These are phyloP conservation scores for Holacanthella duospinosa DNA, from an alignment of 2,888 invertebrate species.

Conservation along the genomic window DNA sequence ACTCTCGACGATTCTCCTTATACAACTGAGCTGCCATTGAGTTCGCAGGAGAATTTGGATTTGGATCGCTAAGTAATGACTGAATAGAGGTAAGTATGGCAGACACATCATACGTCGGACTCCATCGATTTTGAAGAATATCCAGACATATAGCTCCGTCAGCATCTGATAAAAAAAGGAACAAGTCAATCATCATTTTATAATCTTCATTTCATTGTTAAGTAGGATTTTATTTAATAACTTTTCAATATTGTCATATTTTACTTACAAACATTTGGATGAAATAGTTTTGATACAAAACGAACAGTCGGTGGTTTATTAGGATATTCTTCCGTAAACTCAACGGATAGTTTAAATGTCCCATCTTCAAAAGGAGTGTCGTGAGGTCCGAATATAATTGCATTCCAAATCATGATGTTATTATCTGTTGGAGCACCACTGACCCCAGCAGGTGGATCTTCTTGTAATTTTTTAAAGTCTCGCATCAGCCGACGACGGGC, in stretches of 20 bases:
- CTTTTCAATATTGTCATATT: too few relatives aligned
- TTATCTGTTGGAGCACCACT: slow-evolving; percentile 99
- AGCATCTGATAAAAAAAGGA: too few relatives aligned
- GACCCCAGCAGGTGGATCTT: slow-evolving; percentile 99
- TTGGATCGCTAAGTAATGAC: slow-evolving; percentile 98
- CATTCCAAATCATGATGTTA: slow-evolving; percentile 99
- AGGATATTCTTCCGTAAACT: slow-evolving; percentile 99
- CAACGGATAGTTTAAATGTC: slow-evolving; percentile 97
- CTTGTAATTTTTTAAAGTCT: slow-evolving; percentile 93
- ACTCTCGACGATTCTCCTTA: slow-evolving; percentile 97
- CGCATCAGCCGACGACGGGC: slow-evolving; percentile 42
- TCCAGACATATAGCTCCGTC: slow-evolving; percentile 99
- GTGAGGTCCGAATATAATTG: slow-evolving; percentile 79
- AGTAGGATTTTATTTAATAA: too few relatives aligned
- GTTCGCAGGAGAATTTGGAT: slow-evolving; percentile 98
- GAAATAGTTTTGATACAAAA: slow-evolving; percentile 99
- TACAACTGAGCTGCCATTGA: slow-evolving; percentile 98
- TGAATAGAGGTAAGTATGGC: slow-evolving; percentile 99
- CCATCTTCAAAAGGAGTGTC: slow-evolving; percentile 83
- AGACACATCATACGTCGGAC: slow-evolving; percentile 99
- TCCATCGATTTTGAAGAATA: slow-evolving; percentile 99
- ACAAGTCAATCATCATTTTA: too few relatives aligned
- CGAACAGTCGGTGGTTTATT: slow-evolving; percentile 99
- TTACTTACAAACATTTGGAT: slow-evolving; percentile 83
- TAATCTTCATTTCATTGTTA: too few relatives aligned